These are phyloP conservation scores for Pelosia muscerda DNA, from an alignment of 2,888 invertebrate species.

Conservation along the genomic window DNA sequence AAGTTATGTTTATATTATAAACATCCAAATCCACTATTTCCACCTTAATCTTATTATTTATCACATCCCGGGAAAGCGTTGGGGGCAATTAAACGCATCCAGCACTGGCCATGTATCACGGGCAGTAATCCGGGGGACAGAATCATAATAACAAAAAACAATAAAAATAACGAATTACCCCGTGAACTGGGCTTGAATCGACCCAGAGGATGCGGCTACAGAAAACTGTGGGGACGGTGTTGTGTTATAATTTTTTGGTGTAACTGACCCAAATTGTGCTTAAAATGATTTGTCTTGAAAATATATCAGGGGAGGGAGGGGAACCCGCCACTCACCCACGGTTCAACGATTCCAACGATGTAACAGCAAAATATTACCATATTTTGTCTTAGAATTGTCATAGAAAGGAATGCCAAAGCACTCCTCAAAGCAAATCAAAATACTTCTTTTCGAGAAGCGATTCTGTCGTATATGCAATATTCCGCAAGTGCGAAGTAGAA, in stretches of 20 bases:
- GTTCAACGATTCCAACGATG: no score
- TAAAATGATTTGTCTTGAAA: no score
- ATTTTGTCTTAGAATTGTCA: no score
- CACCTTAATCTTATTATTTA: slow-evolving; percentile 85
- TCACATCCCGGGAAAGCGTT: slow-evolving; percentile 74
- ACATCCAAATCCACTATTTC: slow-evolving; percentile 68
- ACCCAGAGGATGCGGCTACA: slow-evolving; percentile 61
- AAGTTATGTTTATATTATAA: slow-evolving; percentile 53
- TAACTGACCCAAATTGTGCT: not conserved
- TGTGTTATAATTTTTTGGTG: slow-evolving; percentile 10
- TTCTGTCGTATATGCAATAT: no score
- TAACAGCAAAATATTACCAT: no score
- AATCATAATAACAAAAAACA: slow-evolving; percentile 87
- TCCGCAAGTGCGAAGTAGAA: no score
- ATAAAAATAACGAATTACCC: slow-evolving; percentile 87
- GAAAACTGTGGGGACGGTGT: slow-evolving; percentile 54
- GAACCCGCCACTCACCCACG: no score
- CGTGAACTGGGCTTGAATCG: slow-evolving; percentile 79
- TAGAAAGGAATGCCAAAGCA: no score
- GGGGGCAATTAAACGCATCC: slow-evolving; percentile 85
- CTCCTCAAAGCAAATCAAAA: no score
- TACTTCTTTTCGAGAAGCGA: no score
- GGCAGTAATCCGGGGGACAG: slow-evolving; percentile 82
- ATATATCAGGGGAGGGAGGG: no score
- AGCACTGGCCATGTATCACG: slow-evolving; percentile 80